Percentiles rank a stretch among this genome's conserved stretches.
Evolutionary conservation across 2,797 vertebrate species (phyloP).

Genomic region (Enteromius mattozi): DNA sequence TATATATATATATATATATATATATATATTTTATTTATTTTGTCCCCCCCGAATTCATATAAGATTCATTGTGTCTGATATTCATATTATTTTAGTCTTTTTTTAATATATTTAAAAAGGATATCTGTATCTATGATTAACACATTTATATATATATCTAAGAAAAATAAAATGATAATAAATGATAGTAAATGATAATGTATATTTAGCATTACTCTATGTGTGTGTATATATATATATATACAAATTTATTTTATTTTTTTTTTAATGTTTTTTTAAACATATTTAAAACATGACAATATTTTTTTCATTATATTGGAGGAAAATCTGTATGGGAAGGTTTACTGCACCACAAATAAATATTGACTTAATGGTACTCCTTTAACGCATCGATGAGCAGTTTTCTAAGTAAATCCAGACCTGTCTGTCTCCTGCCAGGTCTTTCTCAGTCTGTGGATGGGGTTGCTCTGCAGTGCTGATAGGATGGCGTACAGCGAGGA

Average conservation of each 20-base stretch:
- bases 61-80: not conserved
- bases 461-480: slow-evolving; percentile 88
- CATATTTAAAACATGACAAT: not conserved
- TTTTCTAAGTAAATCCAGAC: slow-evolving; percentile 65
- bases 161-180: not conserved
- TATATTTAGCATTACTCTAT: not conserved
- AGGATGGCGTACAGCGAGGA: slow-evolving; percentile 90
- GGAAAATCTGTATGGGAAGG: not conserved
- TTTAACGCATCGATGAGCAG: not conserved
- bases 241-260: too few species aligned
- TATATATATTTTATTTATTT: not conserved
- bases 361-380: not conserved
- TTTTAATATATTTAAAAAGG: not conserved
- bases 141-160: not conserved
- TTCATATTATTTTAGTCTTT: not conserved
- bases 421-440: slow-evolving; percentile 89
- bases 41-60: too few species aligned
- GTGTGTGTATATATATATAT: too few species aligned
- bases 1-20: too few species aligned
- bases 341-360: not conserved
- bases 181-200: not conserved
- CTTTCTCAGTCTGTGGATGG: slow-evolving; percentile 87
- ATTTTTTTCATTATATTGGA: not conserved
- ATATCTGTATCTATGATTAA: not conserved
- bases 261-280: not conserved